Evolutionary conservation across 2,113 vertebrate genomes (phyloP).

Genomic region (Corythoichthys intestinalis): DNA sequence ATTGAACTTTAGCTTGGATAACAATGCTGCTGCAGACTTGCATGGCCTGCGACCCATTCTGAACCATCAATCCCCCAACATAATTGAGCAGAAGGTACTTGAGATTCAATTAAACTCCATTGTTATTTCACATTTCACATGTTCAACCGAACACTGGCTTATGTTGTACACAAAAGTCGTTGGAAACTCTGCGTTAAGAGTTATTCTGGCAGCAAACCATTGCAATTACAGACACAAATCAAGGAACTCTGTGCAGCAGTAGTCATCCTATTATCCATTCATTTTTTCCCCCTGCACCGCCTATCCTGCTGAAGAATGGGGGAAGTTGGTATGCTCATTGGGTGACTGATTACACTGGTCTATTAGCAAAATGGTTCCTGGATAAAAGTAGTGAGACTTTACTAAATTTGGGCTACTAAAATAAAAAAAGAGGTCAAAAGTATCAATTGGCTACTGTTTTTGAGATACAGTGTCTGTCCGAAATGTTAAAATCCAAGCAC

Average conservation of each 20-base stretch:
- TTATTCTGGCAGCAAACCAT: neutral
- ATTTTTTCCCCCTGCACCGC: neutral
- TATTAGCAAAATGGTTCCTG: no score
- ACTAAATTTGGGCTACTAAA: no score
- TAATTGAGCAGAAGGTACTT: slow-evolving; percentile 83
- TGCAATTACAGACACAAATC: neutral
- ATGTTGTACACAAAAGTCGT: neutral
- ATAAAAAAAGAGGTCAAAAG: no score
- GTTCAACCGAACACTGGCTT: neutral
- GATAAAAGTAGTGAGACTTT: no score
- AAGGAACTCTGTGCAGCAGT: neutral
- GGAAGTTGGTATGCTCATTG: neutral
- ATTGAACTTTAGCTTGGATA: slow-evolving; percentile 87
- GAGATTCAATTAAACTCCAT: neutral
- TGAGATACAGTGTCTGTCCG: no score
- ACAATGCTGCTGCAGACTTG: slow-evolving; percentile 70
- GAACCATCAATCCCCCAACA: slow-evolving; percentile 77
- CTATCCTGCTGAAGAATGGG: neutral
- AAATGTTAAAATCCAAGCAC: no score
- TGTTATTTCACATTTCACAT: neutral
- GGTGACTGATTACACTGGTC: neutral
- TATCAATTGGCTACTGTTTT: no score
- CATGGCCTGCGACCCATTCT: slow-evolving; percentile 81
- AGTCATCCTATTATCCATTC: neutral
- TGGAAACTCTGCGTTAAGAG: neutral